Conservation (phyloP, 2,797 vertebrate genomes). For the Australoheros facetus region DNA sequence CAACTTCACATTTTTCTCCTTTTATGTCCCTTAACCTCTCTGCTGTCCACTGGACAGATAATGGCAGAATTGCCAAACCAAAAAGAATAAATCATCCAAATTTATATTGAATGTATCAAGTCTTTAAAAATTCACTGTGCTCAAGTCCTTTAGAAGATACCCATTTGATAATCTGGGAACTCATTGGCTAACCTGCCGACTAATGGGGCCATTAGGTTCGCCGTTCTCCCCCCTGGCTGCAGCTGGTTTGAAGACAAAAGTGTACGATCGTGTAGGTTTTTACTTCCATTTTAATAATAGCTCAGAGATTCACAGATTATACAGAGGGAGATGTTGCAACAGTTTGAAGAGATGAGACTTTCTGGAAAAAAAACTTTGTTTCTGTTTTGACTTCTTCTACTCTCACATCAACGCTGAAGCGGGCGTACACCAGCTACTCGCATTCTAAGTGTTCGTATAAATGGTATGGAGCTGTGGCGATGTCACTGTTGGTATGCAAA, state of each 20-base stretch:
- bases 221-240: no score
- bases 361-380: neutral
- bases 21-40: neutral
- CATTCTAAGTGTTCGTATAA: rapidly evolving
- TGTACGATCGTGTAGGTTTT: no score
- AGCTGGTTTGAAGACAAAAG: no score
- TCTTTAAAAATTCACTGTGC: neutral
- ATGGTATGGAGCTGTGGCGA: neutral
- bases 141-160: neutral
- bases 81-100: neutral
- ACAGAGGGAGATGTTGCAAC: no score
- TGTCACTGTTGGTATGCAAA: no score
- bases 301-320: no score
- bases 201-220: no score
- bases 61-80: neutral
- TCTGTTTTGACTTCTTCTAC: neutral
- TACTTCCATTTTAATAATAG: no score
- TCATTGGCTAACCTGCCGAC: neutral
- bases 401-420: neutral
- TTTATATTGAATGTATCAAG: neutral
- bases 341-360: neutral
- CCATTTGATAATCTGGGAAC: neutral
- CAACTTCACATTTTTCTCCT: neutral
- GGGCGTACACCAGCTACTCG: neutral
- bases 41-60: neutral